Conservation (phyloP, 2,797 vertebrate genomes). For the Sebastes elongatus region DNA sequence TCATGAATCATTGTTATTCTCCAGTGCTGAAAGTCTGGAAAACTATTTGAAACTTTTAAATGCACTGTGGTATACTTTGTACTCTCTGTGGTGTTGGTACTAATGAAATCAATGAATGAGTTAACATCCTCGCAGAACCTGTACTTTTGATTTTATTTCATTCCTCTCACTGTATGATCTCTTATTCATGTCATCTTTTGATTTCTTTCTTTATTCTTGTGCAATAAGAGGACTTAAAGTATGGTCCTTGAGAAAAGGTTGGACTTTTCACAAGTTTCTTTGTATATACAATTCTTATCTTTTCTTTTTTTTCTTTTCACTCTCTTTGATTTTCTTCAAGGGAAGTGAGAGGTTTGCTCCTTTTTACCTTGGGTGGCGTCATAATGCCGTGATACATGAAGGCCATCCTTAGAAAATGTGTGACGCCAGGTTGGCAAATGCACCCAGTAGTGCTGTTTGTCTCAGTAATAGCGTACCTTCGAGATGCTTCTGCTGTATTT, state of each 20-base stretch:
- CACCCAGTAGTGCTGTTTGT: neutral
- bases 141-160: conserved; percentile 23
- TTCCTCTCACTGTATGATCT: conserved; percentile 10
- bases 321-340: conserved; percentile 10
- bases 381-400: conserved; percentile 5
- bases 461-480: neutral
- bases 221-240: neutral
- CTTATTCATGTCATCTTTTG: conserved; percentile 31
- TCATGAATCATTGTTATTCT: neutral
- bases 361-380: neutral
- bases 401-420: neutral
- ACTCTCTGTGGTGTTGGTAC: neutral
- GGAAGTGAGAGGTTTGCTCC: neutral
- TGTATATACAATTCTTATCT: neutral
- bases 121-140: conserved; percentile 3
- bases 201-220: conserved; percentile 22
- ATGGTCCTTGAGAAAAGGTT: conserved; percentile 4
- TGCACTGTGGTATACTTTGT: neutral
- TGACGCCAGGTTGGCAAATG: neutral
- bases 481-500: neutral
- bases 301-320: neutral
- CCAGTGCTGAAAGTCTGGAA: neutral
- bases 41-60: neutral
- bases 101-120: conserved; percentile 13
- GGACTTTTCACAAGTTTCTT: neutral